Base-by-base conservation (phyloP, 2,113 vertebrate species). In the Sander vitreus region DNA sequence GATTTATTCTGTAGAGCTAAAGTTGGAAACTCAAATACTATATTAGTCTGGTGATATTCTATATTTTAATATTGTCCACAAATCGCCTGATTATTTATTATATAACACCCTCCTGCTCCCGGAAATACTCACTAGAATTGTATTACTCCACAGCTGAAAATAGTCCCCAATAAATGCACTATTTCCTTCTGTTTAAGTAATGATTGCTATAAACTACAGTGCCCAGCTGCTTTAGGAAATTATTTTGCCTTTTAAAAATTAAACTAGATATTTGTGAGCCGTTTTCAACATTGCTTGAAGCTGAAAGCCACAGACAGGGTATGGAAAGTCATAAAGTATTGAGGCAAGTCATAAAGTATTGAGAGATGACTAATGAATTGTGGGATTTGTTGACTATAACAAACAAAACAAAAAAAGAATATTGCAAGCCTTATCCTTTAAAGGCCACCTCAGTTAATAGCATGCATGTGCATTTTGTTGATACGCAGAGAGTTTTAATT, bases 361-460 rank as follows among this genome's bases (percentile, higher is more conserved):
- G 11, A 48, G 12, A 50, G 19, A 72, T 47, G 16, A 33, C 55
- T 15, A 23, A 60, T 16, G 12, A 5, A 16, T 16, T 36, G 55
- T 63, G 10, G 50, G 19, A 81, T 74, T 50, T 23, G 16, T 39
- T 23, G 19, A 74, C 30, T 23, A 33, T 23, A 12, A 30, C 13
- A 54, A 51, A n/a, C 9, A 23, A n/a, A 23, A 47, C 4, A 21
- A 25, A 71, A 71, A 67, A 55, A 60, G 0, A n/a, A 25, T 2
- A 23, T 53, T 73, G 18, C 43, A 15, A 57, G 1, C 11, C 1
- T 12, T 15, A 30, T 21, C 9, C 10, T 66, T 73, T 55, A 11
- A 79, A 72, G 69, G 21, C 10, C 64, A 76, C 58, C 71, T 73
- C 64, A 63, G 13, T 62, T 43, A 64, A 51, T 3, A 30, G 14